These are phyloP conservation scores for Dendrolimus pini DNA, from an alignment of 2,888 invertebrate species.

Conservation along the genomic window DNA sequence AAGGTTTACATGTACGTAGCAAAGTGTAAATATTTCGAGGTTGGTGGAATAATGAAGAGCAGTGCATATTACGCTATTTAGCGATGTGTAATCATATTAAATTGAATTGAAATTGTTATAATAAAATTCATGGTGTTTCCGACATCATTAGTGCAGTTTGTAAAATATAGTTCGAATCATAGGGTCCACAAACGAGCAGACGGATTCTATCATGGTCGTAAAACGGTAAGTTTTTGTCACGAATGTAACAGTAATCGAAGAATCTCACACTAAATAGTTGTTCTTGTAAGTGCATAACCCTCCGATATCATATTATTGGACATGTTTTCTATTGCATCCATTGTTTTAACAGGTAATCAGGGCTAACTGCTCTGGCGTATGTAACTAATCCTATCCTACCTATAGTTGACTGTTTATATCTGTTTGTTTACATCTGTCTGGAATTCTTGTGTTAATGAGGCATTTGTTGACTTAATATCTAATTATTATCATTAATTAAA, in stretches of 20 bases:
- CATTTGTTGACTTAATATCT: constrained; percentile 1
- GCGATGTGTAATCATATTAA: constrained; percentile 67
- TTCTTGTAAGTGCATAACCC: too few relatives aligned
- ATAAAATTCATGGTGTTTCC: constrained; percentile 71
- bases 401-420: constrained; percentile 9
- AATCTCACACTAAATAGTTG: too few relatives aligned
- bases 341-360: not conserved
- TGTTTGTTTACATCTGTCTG: constrained; percentile 31
- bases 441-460: constrained; percentile 9
- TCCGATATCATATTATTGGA: not conserved
- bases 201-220: constrained; percentile 78
- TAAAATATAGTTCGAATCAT: constrained; percentile 70
- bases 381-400: too few relatives aligned
- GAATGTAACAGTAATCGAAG: too few relatives aligned
- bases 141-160: constrained; percentile 60
- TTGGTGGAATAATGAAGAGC: constrained; percentile 58
- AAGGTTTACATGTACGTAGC: constrained; percentile 44
- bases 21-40: constrained; percentile 53
- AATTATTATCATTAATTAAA: not conserved
- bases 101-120: constrained; percentile 66
- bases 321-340: not conserved
- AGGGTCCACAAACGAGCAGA: constrained; percentile 75
- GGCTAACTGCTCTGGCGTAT: too few relatives aligned
- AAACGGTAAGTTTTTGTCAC: constrained; percentile 62
- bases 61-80: constrained; percentile 66